Evolutionary conservation across 2,113 vertebrate species (phyloP).

Genomic region (Grus americana): DNA sequence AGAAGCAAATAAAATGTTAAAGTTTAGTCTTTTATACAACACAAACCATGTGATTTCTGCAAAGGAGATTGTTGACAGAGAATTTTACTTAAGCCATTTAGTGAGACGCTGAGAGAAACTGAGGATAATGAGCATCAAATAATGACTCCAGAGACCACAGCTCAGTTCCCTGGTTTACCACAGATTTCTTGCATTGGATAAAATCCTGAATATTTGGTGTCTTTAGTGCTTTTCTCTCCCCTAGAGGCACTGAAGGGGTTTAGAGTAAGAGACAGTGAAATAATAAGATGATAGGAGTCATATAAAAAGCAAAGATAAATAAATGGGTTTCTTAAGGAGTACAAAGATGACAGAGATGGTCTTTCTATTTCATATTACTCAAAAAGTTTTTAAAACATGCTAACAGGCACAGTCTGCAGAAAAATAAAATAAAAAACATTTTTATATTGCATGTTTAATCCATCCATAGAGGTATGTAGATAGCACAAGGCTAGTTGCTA

Average conservation of each 20-base stretch:
- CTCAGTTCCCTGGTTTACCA: background rate
- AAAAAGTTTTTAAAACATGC: background rate
- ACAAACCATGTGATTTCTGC: background rate
- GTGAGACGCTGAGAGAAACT: background rate
- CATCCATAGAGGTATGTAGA: background rate
- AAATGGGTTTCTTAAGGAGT: background rate
- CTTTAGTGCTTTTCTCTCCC: background rate
- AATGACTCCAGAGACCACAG: background rate
- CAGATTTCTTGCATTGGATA: background rate
- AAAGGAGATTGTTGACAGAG: background rate
- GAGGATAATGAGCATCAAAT: background rate
- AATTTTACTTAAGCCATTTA: background rate
- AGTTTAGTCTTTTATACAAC: background rate
- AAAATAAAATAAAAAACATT: background rate
- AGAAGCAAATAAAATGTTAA: background rate
- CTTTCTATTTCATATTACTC: background rate
- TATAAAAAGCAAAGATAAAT: background rate
- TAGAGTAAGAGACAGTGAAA: background rate
- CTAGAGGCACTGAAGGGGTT: background rate
- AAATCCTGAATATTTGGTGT: background rate
- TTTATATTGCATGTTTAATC: background rate
- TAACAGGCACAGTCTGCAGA: background rate
- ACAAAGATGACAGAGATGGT: background rate
- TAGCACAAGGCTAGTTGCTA: slow-evolving; percentile 1
- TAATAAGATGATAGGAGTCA: background rate